Evolutionary conservation across 2,797 vertebrate genomes (phyloP), one percentile per base, ranked within the genome.

Genomic region (Luscinia luscinia): DNA sequence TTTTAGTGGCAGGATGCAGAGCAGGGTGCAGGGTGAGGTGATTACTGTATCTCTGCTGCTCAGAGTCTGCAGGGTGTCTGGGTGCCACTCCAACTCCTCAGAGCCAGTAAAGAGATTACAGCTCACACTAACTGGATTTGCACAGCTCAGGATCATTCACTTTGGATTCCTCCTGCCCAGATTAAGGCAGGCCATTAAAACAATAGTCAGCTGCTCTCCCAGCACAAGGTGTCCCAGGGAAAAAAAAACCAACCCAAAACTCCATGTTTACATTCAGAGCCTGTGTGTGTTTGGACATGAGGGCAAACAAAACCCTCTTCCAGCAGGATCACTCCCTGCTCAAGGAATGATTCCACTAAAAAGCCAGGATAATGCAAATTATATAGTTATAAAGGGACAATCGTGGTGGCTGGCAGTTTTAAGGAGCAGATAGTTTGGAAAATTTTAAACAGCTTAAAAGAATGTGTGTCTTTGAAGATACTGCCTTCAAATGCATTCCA

Each of bases 61-160:
- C 97, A 98, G 97, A 97, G 95, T 98, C 98, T 97, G 96, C 97
- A 98, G 98, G 98, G 97, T 96, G 97, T 97, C 97, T 98, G 95
- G 96, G 97, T 94, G 97, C 97, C 98, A 98, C 98, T 98, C 97
- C 96, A 98, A 98, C 99, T 98, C 98, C 98, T 98, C 98, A 98
- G 98, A 99, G 97, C 98, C 98, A 98, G 98, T 99, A 99, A 99
- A 99, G 98, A 99, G 99, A 99, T 99, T 99, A 99, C 99, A 99
- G 99, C 98, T 98, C 98, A 97, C 98, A 97, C 98, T 99, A 99
- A 99, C 98, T 98, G 99, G 99, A 99, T 99, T 99, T 99, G 98
- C 99, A 99, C 99, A 99, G 99, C 98, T 98, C 98, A 95, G 94
- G 98, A 99, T 98, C 98, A 95, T 98, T 98, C 98, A 43, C 97